Percentiles rank a stretch among this genome's conserved stretches.
Conservation (phyloP, 2,888 invertebrate genomes). For the Acanthosepion lycidas region DNA sequence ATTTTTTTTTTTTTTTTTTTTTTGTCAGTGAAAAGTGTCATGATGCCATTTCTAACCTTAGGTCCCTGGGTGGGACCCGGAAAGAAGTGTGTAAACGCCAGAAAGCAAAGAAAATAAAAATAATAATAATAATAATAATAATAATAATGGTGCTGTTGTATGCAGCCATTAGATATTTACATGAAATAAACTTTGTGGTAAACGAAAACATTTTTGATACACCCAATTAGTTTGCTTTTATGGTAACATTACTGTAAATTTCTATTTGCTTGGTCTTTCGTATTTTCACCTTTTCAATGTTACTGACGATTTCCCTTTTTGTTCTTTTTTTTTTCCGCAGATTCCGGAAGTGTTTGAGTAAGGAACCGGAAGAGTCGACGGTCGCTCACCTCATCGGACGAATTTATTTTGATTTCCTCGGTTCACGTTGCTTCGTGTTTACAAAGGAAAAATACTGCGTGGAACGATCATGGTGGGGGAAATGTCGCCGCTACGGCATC, state of each 20-base stretch:
- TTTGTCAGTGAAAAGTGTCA: too few species aligned
- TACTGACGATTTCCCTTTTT: not conserved
- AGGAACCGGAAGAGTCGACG: constrained; percentile 82
- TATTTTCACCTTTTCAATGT: not conserved
- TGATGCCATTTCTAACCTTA: too few species aligned
- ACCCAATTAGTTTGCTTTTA: not conserved
- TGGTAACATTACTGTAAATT: not conserved
- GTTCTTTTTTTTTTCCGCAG: constrained; percentile 77
- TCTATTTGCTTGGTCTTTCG: not conserved
- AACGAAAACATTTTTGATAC: too few species aligned
- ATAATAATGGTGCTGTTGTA: too few species aligned
- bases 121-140: too few species aligned
- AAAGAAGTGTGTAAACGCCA: too few species aligned
- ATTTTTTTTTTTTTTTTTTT: too few species aligned
- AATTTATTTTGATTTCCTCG: constrained; percentile 95
- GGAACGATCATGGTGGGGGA: constrained; percentile 87
- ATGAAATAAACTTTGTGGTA: too few species aligned
- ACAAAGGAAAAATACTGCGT: constrained; percentile 86
- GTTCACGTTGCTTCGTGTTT: constrained; percentile 92
- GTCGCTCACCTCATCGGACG: constrained; percentile 83
- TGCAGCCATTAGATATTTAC: too few species aligned
- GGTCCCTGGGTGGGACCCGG: too few species aligned
- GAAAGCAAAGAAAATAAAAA: too few species aligned
- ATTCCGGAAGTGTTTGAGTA: constrained; percentile 92
- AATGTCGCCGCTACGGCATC: constrained; percentile 78